Conservation (phyloP, 2,797 vertebrate species). For the Podargus strigoides region DNA sequence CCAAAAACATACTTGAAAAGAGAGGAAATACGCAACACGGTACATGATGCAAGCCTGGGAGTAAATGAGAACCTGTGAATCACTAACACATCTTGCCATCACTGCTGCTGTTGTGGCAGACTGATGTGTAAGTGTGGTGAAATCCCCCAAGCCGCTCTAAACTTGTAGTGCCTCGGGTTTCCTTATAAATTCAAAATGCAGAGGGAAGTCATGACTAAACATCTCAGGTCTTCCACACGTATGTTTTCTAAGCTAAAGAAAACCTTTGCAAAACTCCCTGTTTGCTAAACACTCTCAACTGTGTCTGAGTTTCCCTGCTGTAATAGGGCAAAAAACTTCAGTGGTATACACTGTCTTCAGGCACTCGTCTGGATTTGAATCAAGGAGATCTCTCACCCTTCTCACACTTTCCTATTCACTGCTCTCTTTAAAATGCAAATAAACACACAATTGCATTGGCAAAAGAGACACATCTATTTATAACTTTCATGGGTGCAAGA, state of each 20-base stretch:
- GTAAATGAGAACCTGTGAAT: conserved; percentile 32
- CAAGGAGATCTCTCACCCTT: not conserved
- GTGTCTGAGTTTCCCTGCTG: not conserved
- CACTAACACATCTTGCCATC: not conserved
- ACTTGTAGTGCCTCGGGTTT: not conserved
- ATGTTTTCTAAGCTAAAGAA: not conserved
- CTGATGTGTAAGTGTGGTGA: not conserved
- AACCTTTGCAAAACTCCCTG: not conserved
- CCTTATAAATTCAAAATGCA: not conserved
- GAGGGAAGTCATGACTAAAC: not conserved
- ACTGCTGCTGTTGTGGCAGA: not conserved
- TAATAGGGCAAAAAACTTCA: not conserved
- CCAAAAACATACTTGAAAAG: conserved; percentile 45
- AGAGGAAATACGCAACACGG: not conserved
- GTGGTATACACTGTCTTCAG: not conserved
- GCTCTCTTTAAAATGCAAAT: not conserved
- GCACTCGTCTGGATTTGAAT: not conserved
- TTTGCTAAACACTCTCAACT: not conserved
- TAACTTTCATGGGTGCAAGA: not conserved
- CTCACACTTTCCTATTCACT: not conserved
- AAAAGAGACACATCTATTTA: not conserved
- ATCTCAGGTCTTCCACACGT: not conserved
- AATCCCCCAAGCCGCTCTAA: not conserved
- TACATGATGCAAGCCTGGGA: conserved; percentile 28
- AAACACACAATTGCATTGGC: not conserved